Conservation (phyloP, 2,888 invertebrate species). For the Villa cingulata region DNA sequence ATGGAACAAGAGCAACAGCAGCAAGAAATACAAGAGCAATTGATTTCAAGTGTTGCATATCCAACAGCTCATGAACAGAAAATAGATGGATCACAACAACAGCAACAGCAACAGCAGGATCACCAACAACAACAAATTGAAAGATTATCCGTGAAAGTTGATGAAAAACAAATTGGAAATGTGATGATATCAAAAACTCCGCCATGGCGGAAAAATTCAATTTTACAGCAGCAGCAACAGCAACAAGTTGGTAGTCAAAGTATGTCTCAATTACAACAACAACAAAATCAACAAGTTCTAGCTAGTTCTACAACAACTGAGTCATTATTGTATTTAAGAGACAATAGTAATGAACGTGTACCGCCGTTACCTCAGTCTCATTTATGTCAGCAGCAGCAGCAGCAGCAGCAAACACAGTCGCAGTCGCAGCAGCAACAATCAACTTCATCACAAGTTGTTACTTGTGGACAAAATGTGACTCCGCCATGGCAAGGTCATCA, state of each 20-base stretch:
- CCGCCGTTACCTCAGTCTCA: constrained; percentile 21
- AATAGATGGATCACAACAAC: too few relatives aligned
- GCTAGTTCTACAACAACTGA: background rate
- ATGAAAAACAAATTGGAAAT: constrained; percentile 17
- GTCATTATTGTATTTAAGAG: too few relatives aligned
- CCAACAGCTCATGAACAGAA: background rate
- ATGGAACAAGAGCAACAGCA: background rate
- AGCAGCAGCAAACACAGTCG: constrained; percentile 19
- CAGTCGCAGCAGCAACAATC: constrained; percentile 14
- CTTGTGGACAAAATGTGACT: constrained; percentile 5
- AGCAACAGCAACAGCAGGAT: constrained; percentile 10
- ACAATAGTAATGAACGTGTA: constrained; percentile 18
- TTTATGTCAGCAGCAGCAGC: constrained; percentile 10
- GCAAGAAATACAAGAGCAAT: constrained; percentile 1
- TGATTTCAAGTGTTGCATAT: constrained; percentile 2
- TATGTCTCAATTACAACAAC: background rate
- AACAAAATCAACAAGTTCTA: constrained; percentile 1
- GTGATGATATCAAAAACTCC: constrained; percentile 20
- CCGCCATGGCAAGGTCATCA: constrained; percentile 15
- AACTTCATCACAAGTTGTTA: background rate
- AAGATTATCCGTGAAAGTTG: background rate
- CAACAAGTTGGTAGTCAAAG: too few relatives aligned
- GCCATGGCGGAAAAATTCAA: constrained; percentile 20
- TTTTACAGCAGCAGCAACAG: constrained; percentile 9
- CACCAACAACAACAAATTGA: constrained; percentile 2